Percentiles rank a stretch among this genome's conserved stretches.
phyloP scores from a whole-genome alignment of 35 echinoderm and acorn worm species.

The Ophiothrix spiculata region DNA sequence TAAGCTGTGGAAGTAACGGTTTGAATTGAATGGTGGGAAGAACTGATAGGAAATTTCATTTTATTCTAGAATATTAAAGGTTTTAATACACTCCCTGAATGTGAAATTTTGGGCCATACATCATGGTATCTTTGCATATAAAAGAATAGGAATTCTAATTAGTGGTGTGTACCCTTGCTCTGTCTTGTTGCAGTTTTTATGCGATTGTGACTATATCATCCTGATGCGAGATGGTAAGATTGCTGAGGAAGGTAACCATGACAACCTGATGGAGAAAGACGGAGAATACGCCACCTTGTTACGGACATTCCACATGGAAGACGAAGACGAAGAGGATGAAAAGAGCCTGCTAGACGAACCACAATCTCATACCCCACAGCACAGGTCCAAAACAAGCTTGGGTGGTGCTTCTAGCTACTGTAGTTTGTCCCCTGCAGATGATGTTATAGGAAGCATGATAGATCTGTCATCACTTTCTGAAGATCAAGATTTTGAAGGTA shows the following conservation, averaged over 20 bases:
- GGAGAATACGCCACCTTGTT: conserved; percentile 73
- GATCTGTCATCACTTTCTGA: conserved; percentile 8
- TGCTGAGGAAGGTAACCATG: conserved; percentile 69
- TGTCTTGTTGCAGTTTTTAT: conserved; percentile 68
- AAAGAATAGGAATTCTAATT: too few species aligned
- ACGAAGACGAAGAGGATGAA: conserved; percentile 66
- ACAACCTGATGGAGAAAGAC: conserved; percentile 42
- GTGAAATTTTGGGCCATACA: too few species aligned
- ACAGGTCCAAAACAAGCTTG: conserved; percentile 5
- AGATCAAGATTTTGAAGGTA: too few species aligned
- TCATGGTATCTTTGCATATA: too few species aligned
- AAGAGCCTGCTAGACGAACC: conserved; percentile 20
- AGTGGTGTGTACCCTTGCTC: too few species aligned
- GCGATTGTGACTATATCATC: conserved; percentile 77
- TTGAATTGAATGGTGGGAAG: too few species aligned
- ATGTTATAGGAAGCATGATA: background rate
- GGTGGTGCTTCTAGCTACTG: conserved; percentile 9
- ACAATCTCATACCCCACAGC: background rate
- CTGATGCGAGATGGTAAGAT: conserved; percentile 71
- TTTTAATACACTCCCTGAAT: too few species aligned
- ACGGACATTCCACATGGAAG: conserved; percentile 65
- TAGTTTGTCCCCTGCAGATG: background rate
- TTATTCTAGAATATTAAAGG: too few species aligned
- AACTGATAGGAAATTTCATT: too few species aligned
- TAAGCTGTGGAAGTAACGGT: too few species aligned